Evolutionary conservation across 2,113 vertebrate genomes (phyloP).

Genomic region (Phycodurus eques): DNA sequence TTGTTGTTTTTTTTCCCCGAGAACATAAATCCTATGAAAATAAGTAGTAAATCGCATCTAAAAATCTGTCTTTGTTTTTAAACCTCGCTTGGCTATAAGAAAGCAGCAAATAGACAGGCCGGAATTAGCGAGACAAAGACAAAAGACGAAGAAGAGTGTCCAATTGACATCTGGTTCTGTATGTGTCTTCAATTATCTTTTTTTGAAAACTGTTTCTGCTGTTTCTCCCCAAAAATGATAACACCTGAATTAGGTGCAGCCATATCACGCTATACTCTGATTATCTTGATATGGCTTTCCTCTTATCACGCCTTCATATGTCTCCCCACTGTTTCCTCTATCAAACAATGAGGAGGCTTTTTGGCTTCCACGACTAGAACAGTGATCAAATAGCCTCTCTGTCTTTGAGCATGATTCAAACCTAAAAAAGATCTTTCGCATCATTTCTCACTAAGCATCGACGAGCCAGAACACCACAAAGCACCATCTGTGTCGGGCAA

Average conservation of each 20-base stretch:
- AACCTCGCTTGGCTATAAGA: constrained; percentile 12
- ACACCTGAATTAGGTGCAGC: constrained; percentile 12
- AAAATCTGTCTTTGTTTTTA: constrained; percentile 3
- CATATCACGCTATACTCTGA: constrained; percentile 18
- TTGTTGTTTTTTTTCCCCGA: neutral
- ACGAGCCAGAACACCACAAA: constrained; percentile 55
- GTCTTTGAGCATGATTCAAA: constrained; percentile 14
- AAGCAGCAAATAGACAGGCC: constrained; percentile 19
- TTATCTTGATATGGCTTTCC: neutral
- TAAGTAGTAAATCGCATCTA: neutral
- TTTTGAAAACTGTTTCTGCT: constrained; percentile 29
- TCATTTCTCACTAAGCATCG: constrained; percentile 28
- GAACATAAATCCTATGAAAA: neutral
- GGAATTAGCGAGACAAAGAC: constrained; percentile 12
- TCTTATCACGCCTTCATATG: constrained; percentile 5
- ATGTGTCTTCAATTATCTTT: constrained; percentile 6
- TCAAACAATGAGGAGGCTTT: constrained; percentile 1
- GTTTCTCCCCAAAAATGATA: constrained; percentile 13
- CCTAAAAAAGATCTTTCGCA: neutral
- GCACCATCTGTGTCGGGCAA: constrained; percentile 41
- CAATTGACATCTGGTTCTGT: constrained; percentile 49
- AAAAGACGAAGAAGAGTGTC: constrained; percentile 1
- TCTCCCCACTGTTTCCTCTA: neutral
- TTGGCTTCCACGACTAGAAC: constrained; percentile 5
- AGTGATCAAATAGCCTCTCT: neutral